Percentiles rank a stretch among this genome's conserved stretches.
Conservation (phyloP, 2,797 vertebrate genomes). For the Anas acuta region DNA sequence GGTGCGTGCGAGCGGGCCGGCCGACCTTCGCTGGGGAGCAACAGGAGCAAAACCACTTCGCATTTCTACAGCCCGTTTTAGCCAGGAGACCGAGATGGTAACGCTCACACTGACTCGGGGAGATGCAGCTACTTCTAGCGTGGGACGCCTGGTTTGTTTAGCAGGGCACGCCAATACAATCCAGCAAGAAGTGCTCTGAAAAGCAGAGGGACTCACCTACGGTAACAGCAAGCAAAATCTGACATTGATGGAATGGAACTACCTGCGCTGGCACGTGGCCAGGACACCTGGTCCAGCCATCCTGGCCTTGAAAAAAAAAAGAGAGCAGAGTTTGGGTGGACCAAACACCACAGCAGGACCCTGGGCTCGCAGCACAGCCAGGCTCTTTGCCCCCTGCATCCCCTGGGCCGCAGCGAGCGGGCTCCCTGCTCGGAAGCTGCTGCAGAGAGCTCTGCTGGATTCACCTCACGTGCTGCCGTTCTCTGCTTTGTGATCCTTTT, state of each 20-base stretch:
- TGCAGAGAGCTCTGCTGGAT: background rate
- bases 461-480: background rate
- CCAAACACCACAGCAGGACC: background rate
- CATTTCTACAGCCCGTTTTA: background rate
- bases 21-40: background rate
- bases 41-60: background rate
- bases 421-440: rapidly evolving
- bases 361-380: background rate
- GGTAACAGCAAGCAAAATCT: background rate
- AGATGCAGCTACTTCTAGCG: background rate
- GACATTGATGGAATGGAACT: background rate
- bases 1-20: background rate
- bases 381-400: rapidly evolving
- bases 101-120: background rate
- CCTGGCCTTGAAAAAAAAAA: background rate
- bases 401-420: rapidly evolving
- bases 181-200: background rate
- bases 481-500: background rate
- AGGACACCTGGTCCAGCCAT: background rate
- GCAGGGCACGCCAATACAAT: background rate
- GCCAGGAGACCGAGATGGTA: background rate
- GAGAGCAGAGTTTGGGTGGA: background rate
- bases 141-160: background rate
- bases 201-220: background rate
- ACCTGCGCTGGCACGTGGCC: background rate